Evolutionary conservation across 2,888 invertebrate species (phyloP).

Genomic region (Dryocosmus kuriphilus): DNA sequence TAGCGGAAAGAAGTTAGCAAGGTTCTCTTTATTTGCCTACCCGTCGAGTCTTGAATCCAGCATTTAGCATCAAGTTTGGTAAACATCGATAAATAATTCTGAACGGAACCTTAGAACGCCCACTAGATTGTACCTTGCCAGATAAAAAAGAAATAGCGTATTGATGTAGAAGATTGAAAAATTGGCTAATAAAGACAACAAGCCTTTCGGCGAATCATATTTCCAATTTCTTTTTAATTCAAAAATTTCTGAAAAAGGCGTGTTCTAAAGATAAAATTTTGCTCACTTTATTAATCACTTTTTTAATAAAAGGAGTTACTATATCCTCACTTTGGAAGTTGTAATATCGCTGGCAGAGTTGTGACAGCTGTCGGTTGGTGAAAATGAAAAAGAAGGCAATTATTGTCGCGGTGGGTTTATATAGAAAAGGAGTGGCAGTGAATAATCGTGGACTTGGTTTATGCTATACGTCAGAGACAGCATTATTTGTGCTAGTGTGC

Average conservation of each 20-base stretch:
- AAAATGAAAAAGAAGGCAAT: slow-evolving; percentile 1
- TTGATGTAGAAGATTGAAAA: not conserved
- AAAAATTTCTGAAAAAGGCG: no score
- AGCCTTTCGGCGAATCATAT: not conserved
- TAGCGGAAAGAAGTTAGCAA: not conserved
- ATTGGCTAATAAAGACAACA: not conserved
- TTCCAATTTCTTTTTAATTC: not conserved
- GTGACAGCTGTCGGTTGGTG: not conserved
- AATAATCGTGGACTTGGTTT: slow-evolving; percentile 17
- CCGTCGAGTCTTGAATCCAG: not conserved
- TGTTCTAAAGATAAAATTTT: no score
- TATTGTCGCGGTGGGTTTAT: slow-evolving; percentile 8
- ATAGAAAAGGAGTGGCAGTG: slow-evolving; percentile 25
- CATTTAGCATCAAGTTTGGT: slow-evolving; percentile 10
- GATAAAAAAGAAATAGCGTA: not conserved
- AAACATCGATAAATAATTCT: slow-evolving; percentile 4
- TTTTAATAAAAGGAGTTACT: no score
- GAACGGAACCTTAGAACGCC: slow-evolving; percentile 15
- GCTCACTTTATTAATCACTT: no score
- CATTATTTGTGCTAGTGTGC: slow-evolving; percentile 37
- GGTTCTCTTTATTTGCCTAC: not conserved
- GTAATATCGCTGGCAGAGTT: not conserved
- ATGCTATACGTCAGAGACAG: slow-evolving; percentile 21
- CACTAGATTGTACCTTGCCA: slow-evolving; percentile 9
- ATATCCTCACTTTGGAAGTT: not conserved